Percentiles rank a stretch among this genome's conserved stretches.
Conservation (phyloP, 2,797 vertebrate species). For the Sphaeramia orbicularis region DNA sequence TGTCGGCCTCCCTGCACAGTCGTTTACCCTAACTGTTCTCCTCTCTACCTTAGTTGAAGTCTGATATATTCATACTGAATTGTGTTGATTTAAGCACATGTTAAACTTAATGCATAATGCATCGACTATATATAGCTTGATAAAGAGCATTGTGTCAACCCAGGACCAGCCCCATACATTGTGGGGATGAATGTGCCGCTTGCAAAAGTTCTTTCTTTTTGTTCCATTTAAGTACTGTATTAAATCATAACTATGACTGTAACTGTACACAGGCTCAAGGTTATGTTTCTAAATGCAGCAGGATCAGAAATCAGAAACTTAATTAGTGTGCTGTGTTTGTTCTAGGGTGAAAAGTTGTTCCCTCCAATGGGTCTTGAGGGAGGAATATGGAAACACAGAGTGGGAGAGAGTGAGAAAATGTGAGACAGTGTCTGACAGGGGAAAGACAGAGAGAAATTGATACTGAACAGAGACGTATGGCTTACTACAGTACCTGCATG, state of each 20-base stretch:
- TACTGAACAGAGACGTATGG: constrained; percentile 57
- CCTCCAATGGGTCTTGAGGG: constrained; percentile 76
- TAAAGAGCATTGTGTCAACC: constrained; percentile 81
- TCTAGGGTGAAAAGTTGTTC: constrained; percentile 78
- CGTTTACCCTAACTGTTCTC: constrained; percentile 76
- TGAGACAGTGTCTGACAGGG: constrained; percentile 42
- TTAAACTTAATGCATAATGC: constrained; percentile 83
- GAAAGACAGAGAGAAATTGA: constrained; percentile 62
- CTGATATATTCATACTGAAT: constrained; percentile 78
- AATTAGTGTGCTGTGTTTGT: constrained; percentile 80
- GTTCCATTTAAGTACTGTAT: constrained; percentile 81
- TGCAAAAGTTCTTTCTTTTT: constrained; percentile 81
- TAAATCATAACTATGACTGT: constrained; percentile 81
- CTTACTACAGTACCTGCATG: constrained; percentile 30
- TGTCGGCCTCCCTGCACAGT: constrained; percentile 53
- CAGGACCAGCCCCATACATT: constrained; percentile 80
- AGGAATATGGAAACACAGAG: constrained; percentile 64
- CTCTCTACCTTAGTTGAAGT: constrained; percentile 70
- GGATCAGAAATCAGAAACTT: constrained; percentile 83
- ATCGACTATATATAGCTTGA: constrained; percentile 86
- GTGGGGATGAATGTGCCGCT: constrained; percentile 80
- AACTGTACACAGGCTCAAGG: constrained; percentile 79
- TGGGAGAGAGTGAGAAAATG: constrained; percentile 46
- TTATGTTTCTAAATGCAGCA: constrained; percentile 83
- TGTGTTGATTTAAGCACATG: constrained; percentile 82